Evolutionary conservation across 2,797 vertebrate species (phyloP).

Genomic region (Gorsachius magnificus): DNA sequence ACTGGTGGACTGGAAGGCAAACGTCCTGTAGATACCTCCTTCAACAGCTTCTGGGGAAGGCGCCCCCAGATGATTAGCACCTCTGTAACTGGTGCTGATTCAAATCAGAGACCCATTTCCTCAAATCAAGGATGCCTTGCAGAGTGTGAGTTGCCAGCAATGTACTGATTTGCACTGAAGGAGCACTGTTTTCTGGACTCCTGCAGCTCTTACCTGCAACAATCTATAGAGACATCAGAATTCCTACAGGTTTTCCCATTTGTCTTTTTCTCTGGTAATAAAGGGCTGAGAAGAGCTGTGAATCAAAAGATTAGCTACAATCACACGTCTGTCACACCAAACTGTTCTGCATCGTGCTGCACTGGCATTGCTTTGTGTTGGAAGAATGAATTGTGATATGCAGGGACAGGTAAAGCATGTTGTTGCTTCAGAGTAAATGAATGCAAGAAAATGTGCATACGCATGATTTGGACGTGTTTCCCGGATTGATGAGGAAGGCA

Average conservation of each 20-base stretch:
- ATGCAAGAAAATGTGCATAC: not conserved
- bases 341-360: not conserved
- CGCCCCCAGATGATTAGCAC: not conserved
- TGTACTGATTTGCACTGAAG: not conserved
- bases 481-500: not conserved
- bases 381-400: not conserved
- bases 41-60: not conserved
- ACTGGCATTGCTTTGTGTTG: not conserved
- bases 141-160: not conserved
- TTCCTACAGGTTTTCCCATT: not conserved
- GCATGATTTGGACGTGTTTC: not conserved
- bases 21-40: not conserved
- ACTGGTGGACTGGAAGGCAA: not conserved
- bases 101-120: not conserved
- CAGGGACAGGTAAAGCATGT: not conserved
- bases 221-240: not conserved
- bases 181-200: not conserved
- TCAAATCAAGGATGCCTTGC: not conserved
- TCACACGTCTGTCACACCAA: not conserved
- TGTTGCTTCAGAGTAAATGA: not conserved
- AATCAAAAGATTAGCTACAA: not conserved
- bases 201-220: not conserved
- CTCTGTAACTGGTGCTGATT: not conserved
- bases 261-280: not conserved
- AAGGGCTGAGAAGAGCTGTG: not conserved